Percentiles rank a stretch among this genome's conserved stretches.
Conservation (phyloP, 2,797 vertebrate species). For the Danio jaintianensis region DNA sequence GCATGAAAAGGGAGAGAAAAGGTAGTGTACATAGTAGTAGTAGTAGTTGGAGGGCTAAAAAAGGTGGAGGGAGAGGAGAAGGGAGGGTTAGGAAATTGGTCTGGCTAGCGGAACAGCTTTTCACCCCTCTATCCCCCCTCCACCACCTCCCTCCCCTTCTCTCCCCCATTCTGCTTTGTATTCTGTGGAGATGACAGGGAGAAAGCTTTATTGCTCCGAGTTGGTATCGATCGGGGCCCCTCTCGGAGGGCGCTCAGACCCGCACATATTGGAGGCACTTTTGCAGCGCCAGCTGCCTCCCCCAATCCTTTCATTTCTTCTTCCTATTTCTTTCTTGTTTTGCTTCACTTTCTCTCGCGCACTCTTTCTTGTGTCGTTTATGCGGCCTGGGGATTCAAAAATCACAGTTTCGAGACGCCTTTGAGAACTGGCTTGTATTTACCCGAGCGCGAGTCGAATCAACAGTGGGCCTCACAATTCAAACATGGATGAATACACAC, state of each 20-base stretch:
- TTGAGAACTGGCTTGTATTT: constrained; percentile 59
- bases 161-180: constrained; percentile 84
- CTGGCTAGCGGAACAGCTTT: constrained; percentile 81
- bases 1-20: constrained; percentile 62
- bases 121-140: constrained; percentile 65
- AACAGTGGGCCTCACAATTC: constrained; percentile 39
- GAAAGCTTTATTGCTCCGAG: constrained; percentile 94
- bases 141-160: constrained; percentile 66
- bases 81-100: constrained; percentile 83
- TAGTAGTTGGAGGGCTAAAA: constrained; percentile 56
- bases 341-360: constrained; percentile 22
- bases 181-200: constrained; percentile 92
- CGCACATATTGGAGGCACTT: constrained; percentile 72
- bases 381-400: constrained; percentile 50
- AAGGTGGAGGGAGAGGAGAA: constrained; percentile 62
- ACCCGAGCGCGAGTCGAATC: constrained; percentile 43
- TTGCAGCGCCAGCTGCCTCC: constrained; percentile 68
- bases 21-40: constrained; percentile 56
- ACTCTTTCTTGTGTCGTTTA: constrained; percentile 27
- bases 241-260: constrained; percentile 79
- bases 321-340: constrained; percentile 42
- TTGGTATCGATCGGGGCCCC: constrained; percentile 91
- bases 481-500: constrained; percentile 41
- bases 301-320: constrained; percentile 48
- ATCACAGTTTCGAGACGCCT: constrained; percentile 54